phyloP scores from a whole-genome alignment of 2,797 vertebrate species.

The Urocyon cinereoargenteus region DNA sequence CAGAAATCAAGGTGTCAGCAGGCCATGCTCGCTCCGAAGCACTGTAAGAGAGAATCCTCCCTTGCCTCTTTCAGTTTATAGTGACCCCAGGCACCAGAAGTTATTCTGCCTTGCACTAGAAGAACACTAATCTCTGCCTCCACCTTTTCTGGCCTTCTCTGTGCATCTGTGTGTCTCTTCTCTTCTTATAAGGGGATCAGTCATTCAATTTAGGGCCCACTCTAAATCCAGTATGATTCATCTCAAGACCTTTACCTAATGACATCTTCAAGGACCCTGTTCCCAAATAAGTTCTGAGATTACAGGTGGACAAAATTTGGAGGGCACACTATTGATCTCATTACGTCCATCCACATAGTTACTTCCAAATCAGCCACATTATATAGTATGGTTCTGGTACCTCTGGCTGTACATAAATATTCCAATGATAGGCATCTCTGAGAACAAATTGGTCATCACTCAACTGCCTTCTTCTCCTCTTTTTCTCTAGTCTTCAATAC shows the following conservation, averaged over 20 bases:
- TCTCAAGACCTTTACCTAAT: not conserved
- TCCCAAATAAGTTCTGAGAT: not conserved
- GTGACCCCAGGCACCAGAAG: not conserved
- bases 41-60: not conserved
- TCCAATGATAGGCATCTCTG: not conserved
- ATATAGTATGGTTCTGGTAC: not conserved
- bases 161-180: not conserved
- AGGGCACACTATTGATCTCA: not conserved
- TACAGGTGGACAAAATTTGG: not conserved
- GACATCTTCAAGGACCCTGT: not conserved
- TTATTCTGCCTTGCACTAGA: not conserved
- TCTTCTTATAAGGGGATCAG: not conserved
- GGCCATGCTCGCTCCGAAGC: not conserved
- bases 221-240: not conserved
- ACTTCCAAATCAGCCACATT: not conserved
- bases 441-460: not conserved
- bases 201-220: not conserved
- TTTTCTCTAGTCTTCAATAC: not conserved
- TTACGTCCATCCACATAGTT: not conserved
- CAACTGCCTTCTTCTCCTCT: not conserved
- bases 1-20: not conserved
- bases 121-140: not conserved
- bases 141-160: not conserved
- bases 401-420: not conserved
- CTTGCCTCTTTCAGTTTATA: not conserved